A percentile compares a stretch with the other conserved stretches of the same genome.
These are phyloP conservation scores for Opisthocomus hoazin DNA, from an alignment of 2,113 vertebrate species.

Conservation along the genomic window DNA sequence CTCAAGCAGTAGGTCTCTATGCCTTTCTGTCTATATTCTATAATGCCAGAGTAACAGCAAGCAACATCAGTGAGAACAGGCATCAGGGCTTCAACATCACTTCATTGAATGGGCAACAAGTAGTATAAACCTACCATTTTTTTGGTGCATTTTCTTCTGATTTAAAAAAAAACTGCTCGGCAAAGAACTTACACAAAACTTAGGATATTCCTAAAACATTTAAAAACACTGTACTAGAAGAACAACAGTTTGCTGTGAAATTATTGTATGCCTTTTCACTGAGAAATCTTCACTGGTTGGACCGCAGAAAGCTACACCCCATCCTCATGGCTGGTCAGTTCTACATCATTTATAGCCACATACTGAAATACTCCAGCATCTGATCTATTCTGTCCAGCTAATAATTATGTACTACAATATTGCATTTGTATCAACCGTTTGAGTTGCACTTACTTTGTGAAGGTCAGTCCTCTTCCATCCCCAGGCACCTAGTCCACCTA, in stretches of 20 bases:
- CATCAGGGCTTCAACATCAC: neutral
- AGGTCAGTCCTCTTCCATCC: neutral
- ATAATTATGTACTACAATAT: neutral
- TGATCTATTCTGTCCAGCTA: neutral
- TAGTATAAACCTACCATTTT: neutral
- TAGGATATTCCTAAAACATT: neutral
- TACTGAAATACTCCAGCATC: neutral
- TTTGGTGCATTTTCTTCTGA: neutral
- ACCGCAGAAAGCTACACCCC: neutral
- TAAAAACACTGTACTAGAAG: neutral
- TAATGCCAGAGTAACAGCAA: neutral
- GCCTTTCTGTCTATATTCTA: neutral
- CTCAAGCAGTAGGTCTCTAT: neutral
- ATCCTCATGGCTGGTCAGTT: neutral
- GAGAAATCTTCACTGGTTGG: neutral
- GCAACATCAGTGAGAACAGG: neutral
- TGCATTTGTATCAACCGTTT: neutral
- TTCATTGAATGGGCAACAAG: neutral
- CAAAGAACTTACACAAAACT: neutral
- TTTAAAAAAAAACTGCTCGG: neutral
- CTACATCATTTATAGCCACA: neutral
- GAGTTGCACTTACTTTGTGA: neutral
- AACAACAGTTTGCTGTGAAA: neutral
- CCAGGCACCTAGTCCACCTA: neutral
- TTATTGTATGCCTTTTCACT: neutral